phyloP scores from a whole-genome alignment of 2,113 vertebrate genomes.

The Bubo blakistoni region DNA sequence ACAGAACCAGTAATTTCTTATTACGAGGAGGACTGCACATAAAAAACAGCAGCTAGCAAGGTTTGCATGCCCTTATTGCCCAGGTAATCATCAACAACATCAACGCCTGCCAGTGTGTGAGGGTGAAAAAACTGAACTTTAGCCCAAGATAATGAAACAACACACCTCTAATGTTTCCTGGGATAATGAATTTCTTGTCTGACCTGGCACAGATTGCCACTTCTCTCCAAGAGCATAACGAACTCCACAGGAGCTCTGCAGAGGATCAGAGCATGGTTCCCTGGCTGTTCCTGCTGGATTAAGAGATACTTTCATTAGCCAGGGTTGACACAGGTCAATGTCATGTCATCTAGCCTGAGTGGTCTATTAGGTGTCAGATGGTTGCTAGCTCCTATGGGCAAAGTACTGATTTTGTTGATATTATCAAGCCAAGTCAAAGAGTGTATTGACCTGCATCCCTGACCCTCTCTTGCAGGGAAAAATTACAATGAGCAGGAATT shows the following conservation, averaged over 20 bases:
- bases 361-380: neutral
- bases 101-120: neutral
- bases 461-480: neutral
- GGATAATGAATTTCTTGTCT: neutral
- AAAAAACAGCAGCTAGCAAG: neutral
- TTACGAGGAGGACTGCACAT: neutral
- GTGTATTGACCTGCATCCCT: neutral
- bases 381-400: neutral
- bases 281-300: neutral
- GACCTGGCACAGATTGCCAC: neutral
- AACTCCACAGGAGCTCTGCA: neutral
- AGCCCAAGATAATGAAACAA: neutral
- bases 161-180: neutral
- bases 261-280: neutral
- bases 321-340: neutral
- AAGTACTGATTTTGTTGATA: neutral
- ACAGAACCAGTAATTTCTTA: neutral
- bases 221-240: neutral
- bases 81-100: constrained; percentile 11
- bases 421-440: neutral
- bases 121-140: constrained; percentile 21
- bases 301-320: neutral
- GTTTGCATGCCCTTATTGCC: neutral
- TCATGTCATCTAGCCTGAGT: neutral
- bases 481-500: neutral